phyloP scores from a whole-genome alignment of 2,888 invertebrate genomes.

The Argyra leucocephala region DNA sequence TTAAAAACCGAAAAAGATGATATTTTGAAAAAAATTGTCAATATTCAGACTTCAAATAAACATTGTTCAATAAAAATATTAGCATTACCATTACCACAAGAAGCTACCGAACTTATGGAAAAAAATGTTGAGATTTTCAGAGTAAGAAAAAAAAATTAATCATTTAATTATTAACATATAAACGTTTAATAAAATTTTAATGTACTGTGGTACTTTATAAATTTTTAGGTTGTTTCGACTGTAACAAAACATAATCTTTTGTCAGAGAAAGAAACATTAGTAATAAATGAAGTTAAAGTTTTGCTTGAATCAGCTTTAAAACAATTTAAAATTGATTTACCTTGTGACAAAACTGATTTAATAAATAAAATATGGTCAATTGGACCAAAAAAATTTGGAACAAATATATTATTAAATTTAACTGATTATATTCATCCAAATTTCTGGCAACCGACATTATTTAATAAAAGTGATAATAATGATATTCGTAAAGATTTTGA shows the following conservation, averaged over 20 bases:
- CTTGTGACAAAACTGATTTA: conserved; percentile 45
- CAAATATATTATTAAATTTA: conserved; percentile 80
- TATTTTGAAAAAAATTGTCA: conserved; percentile 48
- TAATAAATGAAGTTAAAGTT: conserved; percentile 38
- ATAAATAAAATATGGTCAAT: conserved; percentile 78
- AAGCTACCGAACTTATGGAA: conserved; percentile 58
- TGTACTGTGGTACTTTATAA: not conserved
- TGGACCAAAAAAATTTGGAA: conserved; percentile 79
- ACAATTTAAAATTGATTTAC: conserved; percentile 46
- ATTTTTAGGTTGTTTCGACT: conserved; percentile 29
- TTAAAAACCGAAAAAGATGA: conserved; percentile 47
- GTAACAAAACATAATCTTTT: conserved; percentile 29
- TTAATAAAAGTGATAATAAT: conserved; percentile 30
- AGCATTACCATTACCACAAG: conserved; percentile 66
- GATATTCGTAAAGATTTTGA: conserved; percentile 58
- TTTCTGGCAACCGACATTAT: conserved; percentile 46
- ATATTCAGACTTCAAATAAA: conserved; percentile 60
- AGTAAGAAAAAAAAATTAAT: conserved; percentile 36
- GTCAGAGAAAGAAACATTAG: conserved; percentile 33
- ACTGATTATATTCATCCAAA: conserved; percentile 56
- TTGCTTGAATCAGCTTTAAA: conserved; percentile 54
- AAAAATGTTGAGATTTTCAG: conserved; percentile 57
- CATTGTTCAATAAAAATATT: conserved; percentile 61
- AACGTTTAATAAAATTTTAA: no score
- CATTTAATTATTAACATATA: no score